These are phyloP conservation scores for Drosophila tropicalis DNA, from an alignment of 1,140 invertebrate species.

Conservation along the genomic window DNA sequence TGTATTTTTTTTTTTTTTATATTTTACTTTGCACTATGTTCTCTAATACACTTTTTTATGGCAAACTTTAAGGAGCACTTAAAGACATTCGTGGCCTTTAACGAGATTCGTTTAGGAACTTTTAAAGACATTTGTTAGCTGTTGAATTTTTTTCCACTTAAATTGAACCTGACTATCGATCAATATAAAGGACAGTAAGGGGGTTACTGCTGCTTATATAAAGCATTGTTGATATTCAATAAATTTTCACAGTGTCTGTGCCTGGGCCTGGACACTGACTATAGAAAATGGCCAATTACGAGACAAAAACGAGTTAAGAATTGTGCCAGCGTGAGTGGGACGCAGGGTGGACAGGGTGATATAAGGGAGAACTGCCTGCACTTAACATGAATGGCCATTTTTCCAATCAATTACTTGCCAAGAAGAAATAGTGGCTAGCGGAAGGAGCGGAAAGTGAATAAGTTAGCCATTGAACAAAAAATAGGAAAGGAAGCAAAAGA, in stretches of 20 bases:
- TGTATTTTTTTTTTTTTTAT: too few relatives aligned
- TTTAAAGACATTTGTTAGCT: neutral
- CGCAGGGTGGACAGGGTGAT: neutral
- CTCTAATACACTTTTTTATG: too few relatives aligned
- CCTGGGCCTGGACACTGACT: constrained; percentile 40
- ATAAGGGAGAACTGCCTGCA: constrained; percentile 52
- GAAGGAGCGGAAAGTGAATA: constrained; percentile 10
- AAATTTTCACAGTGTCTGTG: constrained; percentile 45
- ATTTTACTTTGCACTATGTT: too few relatives aligned
- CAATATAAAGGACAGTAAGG: constrained; percentile 34
- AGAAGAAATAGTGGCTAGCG: constrained; percentile 1
- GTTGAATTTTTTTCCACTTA: constrained; percentile 38
- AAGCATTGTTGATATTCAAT: constrained; percentile 66
- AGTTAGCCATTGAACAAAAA: constrained; percentile 18
- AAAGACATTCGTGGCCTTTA: too few relatives aligned
- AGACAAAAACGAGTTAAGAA: constrained; percentile 73
- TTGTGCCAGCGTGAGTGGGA: constrained; percentile 40
- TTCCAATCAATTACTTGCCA: constrained; percentile 73
- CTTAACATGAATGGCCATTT: constrained; percentile 74
- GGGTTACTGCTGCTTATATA: constrained; percentile 15
- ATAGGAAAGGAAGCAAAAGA: constrained; percentile 1
- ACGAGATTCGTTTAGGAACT: too few relatives aligned
- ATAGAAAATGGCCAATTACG: constrained; percentile 77
- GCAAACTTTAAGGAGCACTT: too few relatives aligned
- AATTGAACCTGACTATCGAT: constrained; percentile 48